Evolutionary conservation across 2,888 invertebrate genomes (phyloP), one percentile per base, ranked within the genome.

Genomic region (Drosophila yooni): DNA sequence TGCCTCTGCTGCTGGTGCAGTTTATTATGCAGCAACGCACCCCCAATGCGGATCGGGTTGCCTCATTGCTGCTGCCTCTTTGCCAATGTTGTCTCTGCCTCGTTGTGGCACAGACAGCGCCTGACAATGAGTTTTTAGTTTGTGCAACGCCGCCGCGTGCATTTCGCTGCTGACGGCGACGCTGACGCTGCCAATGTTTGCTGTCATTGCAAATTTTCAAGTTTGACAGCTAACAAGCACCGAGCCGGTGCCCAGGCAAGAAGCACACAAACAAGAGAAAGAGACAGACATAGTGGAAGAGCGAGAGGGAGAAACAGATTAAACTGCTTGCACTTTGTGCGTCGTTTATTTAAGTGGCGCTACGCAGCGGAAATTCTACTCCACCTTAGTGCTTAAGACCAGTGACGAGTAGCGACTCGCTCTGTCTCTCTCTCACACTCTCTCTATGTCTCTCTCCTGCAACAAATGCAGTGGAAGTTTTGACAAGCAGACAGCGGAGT

Each of bases 141-240:
- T 84, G 87, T 80, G 84, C 82, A 62, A 72, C 78, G 60, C 48
- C 36, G 59, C 57, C 34, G 46, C 76, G 82, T 74, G 83, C 85
- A 86, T 76, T 84, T 84, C 69, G 82, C 83, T 82, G 82, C 84
- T 27, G 60, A 43, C 60, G 59, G 29, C 58, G 69, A 50, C 65
- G 73, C 63, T 31, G 66, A 50, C 65, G 73, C 56, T 70, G 76
- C 66, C 91, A 91, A 91, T 91, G 91, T 91, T 91, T 86, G 91
- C 91, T 91, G 91, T 91, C 91, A 91, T 90, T 91, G 91, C 91
- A 91, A 91, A 91, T 91, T 91, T 91, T 91, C 88, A 89, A 91
- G 89, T 91, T 91, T 91, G 91, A 91, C 91, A 91, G 91, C 90
- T 91, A 89, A 91, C 91, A 91, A 89, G 91, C 81, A 63, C 75